A percentile compares a stretch with the other conserved stretches of the same genome.
Conservation (phyloP, 2,797 vertebrate genomes). For the Enteromius argenteus region DNA sequence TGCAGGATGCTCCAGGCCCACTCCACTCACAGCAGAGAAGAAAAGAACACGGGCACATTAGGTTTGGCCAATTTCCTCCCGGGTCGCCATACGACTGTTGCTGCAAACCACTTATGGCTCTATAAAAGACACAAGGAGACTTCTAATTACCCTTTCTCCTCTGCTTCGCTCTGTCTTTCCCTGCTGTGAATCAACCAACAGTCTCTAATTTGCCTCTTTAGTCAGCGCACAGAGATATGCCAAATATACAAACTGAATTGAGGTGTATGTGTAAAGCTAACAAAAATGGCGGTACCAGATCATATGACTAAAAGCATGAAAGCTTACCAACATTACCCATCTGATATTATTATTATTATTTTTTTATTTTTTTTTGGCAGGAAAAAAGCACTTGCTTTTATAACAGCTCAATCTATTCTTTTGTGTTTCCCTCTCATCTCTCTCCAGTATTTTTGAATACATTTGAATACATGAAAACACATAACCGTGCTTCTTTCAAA, state of each 20-base stretch:
- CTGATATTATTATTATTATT: not conserved
- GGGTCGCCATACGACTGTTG: constrained; percentile 51
- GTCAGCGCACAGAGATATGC: constrained; percentile 33
- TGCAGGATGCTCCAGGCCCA: constrained; percentile 41
- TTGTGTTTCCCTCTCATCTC: constrained; percentile 41
- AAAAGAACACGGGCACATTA: constrained; percentile 43
- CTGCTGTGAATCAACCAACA: constrained; percentile 38
- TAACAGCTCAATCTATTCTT: constrained; percentile 36
- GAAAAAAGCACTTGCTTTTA: constrained; percentile 31
- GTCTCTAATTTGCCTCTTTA: constrained; percentile 64
- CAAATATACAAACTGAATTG: constrained; percentile 47
- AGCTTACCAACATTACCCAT: constrained; percentile 30
- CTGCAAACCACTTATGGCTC: constrained; percentile 65
- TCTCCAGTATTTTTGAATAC: constrained; percentile 43
- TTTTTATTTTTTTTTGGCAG: constrained; percentile 23
- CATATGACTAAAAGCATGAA: not conserved
- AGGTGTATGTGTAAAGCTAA: constrained; percentile 1
- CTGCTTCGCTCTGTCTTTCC: constrained; percentile 41
- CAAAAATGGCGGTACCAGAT: constrained; percentile 17
- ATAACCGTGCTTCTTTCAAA: constrained; percentile 10
- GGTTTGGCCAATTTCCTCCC: constrained; percentile 61
- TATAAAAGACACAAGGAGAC: constrained; percentile 65
- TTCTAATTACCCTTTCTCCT: constrained; percentile 66
- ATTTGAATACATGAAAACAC: constrained; percentile 36
- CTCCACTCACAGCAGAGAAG: constrained; percentile 44